A percentile compares a stretch with the other conserved stretches of the same genome.
Evolutionary conservation across 2,797 vertebrate species (phyloP).

Genomic region (Nannoperca obscura): DNA sequence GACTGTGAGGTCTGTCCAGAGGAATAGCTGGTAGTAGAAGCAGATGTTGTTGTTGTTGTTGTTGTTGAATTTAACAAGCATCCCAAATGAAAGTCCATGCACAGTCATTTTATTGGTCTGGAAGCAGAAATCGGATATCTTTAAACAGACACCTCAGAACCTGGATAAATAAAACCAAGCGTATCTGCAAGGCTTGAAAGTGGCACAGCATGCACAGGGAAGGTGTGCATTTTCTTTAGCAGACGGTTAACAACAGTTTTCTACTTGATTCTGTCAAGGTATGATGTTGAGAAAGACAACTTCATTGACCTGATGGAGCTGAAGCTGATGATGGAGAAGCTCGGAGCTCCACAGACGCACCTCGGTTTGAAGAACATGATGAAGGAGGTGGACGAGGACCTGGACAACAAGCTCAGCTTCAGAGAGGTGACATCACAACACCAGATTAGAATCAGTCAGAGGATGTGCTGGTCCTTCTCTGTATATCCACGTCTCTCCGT

Average conservation of each 20-base stretch:
- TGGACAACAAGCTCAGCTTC: conserved; percentile 95
- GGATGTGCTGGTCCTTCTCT: not conserved
- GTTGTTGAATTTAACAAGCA: not conserved
- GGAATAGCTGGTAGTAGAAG: too few species aligned
- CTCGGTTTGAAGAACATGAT: conserved; percentile 97
- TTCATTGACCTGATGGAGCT: conserved; percentile 97
- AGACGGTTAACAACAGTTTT: not conserved
- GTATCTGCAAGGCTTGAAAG: not conserved
- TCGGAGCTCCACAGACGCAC: conserved; percentile 94
- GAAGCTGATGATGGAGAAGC: conserved; percentile 98
- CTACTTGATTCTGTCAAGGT: conserved; percentile 78
- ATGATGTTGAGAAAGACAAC: conserved; percentile 90
- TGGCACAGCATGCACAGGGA: not conserved
- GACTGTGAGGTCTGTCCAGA: not conserved
- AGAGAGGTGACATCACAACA: conserved; percentile 86
- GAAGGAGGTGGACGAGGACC: conserved; percentile 96
- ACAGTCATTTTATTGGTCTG: not conserved
- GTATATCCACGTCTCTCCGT: not conserved
- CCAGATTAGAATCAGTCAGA: not conserved
- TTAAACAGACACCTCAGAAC: not conserved
- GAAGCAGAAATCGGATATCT: not conserved
- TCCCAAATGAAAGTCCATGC: not conserved
- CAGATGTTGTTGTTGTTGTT: too few species aligned
- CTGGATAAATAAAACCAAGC: not conserved
- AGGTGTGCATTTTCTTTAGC: not conserved